Evolutionary conservation across 2,888 invertebrate genomes (phyloP).

Genomic region (Leptopilina drosophilae): DNA sequence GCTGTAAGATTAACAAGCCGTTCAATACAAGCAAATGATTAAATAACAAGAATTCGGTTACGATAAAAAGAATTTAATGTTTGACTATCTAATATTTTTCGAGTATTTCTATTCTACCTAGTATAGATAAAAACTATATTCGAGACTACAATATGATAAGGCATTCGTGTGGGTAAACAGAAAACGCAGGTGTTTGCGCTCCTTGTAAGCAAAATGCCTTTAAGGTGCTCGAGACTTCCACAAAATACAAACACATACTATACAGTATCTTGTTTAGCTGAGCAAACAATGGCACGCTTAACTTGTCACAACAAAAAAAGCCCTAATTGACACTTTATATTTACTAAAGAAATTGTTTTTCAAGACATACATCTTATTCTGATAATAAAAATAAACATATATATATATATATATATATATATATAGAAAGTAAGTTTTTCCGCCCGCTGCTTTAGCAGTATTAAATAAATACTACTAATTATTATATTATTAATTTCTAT

Average conservation of each 20-base stretch:
- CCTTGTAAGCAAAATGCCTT: conserved; percentile 8
- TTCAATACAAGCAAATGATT: not conserved
- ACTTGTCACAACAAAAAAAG: conserved; percentile 46
- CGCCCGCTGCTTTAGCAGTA: no score
- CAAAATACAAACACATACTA: conserved; percentile 42
- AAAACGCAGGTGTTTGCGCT: conserved; percentile 19
- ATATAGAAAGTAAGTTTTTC: no score
- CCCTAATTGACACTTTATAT: conserved; percentile 67
- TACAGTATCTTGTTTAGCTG: conserved; percentile 70
- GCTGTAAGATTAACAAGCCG: not conserved
- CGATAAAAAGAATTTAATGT: not conserved
- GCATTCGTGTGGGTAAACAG: conserved; percentile 10
- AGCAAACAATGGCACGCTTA: conserved; percentile 74
- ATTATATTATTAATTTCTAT: no score
- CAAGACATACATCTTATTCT: not conserved
- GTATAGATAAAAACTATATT: not conserved
- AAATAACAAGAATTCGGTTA: not conserved
- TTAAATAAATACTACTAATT: no score
- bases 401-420: no score
- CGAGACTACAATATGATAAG: not conserved
- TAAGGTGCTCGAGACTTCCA: conserved; percentile 27
- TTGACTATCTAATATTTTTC: not conserved
- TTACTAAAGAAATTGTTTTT: conserved; percentile 60
- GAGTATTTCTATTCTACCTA: not conserved
- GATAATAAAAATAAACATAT: no score